These are phyloP conservation scores for Mormoops blainvillei DNA, from an alignment of 2,113 vertebrate genomes.

Conservation along the genomic window DNA sequence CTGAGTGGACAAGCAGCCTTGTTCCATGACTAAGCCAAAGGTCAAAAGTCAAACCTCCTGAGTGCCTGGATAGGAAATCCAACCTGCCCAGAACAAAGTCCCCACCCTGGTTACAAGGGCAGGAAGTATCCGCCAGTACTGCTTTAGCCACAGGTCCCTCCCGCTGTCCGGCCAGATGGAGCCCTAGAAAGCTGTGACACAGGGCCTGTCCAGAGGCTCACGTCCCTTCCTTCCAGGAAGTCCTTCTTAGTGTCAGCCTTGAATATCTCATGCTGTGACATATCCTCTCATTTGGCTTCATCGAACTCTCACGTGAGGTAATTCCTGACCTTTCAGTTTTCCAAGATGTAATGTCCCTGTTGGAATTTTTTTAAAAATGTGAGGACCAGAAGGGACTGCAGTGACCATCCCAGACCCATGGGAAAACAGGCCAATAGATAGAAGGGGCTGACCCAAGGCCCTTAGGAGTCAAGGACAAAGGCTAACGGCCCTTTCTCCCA, in stretches of 20 bases:
- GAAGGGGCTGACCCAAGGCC: not conserved
- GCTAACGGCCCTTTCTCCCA: not conserved
- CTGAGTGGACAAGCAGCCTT: not conserved
- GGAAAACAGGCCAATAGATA: not conserved
- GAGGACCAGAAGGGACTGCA: not conserved
- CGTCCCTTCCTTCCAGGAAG: not conserved
- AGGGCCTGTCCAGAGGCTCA: no score
- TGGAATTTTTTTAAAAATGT: not conserved
- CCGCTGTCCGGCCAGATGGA: not conserved
- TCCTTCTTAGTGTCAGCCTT: not conserved
- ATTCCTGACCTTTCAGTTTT: not conserved
- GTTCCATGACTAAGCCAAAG: not conserved
- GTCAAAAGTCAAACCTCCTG: not conserved
- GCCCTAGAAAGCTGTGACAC: not conserved
- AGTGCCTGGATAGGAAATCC: not conserved
- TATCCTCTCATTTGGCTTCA: not conserved
- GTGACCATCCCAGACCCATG: not conserved
- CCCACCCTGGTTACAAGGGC: not conserved
- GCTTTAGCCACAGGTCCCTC: not conserved
- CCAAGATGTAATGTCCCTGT: not conserved
- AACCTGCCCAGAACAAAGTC: not conserved
- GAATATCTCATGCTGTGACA: not conserved
- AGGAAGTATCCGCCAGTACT: fast-evolving
- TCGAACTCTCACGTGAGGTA: not conserved
- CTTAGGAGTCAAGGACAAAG: not conserved